Conservation (phyloP, 1,140 invertebrate genomes). For the Centruroides sculpturatus region DNA sequence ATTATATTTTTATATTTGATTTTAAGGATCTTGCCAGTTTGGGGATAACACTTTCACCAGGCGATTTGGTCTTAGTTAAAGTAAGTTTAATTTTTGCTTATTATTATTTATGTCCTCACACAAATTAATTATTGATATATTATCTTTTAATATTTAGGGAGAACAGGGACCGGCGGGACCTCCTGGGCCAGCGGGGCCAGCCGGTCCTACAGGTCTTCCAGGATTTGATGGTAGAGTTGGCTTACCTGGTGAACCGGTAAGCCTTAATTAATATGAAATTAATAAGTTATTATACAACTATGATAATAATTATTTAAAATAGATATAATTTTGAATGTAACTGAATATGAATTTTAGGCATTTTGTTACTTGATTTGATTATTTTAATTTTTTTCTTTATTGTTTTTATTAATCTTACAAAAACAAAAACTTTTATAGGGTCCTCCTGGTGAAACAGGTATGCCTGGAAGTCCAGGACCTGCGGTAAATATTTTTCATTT, state of each 20-base stretch:
- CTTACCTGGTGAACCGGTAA: slow-evolving; percentile 19
- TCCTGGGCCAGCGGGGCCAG: slow-evolving; percentile 47
- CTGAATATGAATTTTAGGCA: too few species aligned
- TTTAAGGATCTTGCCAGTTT: slow-evolving; percentile 19
- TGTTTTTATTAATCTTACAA: too few species aligned
- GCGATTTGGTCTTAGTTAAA: slow-evolving; percentile 21
- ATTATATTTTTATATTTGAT: background rate
- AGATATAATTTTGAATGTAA: too few species aligned
- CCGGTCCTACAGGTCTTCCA: slow-evolving; percentile 61
- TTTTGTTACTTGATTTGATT: too few species aligned
- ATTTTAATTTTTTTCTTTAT: too few species aligned
- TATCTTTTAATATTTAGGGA: slow-evolving; percentile 41
- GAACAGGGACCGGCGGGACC: slow-evolving; percentile 73
- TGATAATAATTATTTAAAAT: background rate
- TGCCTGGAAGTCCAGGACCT: slow-evolving; percentile 16
- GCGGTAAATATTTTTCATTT: slow-evolving; percentile 6
- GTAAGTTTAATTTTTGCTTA: slow-evolving; percentile 12
- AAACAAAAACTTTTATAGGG: background rate
- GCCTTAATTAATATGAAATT: background rate
- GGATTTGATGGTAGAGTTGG: slow-evolving; percentile 58
- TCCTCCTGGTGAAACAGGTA: slow-evolving; percentile 12
- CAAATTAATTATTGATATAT: background rate
- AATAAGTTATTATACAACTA: background rate
- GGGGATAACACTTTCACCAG: slow-evolving; percentile 19
- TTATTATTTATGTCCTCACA: too few species aligned